A percentile compares a stretch with the other conserved stretches of the same genome.
phyloP scores from a whole-genome alignment of 2,797 vertebrate genomes.

The Halcyon badia region DNA sequence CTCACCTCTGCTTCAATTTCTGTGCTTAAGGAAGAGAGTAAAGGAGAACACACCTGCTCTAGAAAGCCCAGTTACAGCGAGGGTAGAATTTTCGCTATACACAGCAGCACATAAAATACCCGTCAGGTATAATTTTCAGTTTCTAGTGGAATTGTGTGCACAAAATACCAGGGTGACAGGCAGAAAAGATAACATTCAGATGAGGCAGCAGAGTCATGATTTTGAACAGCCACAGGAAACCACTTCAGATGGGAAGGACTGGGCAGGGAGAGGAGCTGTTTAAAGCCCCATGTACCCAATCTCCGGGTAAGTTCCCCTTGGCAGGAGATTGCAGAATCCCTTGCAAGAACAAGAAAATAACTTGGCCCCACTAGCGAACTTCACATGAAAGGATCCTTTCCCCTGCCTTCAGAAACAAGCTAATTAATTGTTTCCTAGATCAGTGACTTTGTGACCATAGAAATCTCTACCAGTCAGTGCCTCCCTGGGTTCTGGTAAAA shows the following conservation, averaged over 20 bases:
- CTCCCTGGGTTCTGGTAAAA: background rate
- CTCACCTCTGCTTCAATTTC: background rate
- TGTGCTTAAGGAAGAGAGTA: background rate
- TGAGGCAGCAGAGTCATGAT: background rate
- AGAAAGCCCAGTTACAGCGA: background rate
- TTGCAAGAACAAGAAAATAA: constrained; percentile 25
- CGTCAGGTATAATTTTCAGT: background rate
- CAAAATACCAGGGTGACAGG: background rate
- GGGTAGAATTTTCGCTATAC: background rate
- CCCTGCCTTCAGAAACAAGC: background rate
- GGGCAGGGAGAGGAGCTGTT: background rate
- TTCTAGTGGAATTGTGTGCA: background rate
- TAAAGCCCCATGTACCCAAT: background rate
- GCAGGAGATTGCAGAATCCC: constrained; percentile 32
- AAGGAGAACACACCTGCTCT: background rate
- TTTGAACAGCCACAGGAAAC: constrained; percentile 15
- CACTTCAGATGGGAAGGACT: background rate
- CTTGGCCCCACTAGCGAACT: background rate
- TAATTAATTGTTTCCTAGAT: constrained; percentile 29
- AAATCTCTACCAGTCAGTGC: background rate
- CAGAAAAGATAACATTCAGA: background rate
- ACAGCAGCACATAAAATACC: background rate
- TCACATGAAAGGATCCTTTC: constrained; percentile 3
- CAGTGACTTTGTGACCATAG: background rate
- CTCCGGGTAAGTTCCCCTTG: background rate